Evolutionary conservation across 2,113 vertebrate genomes (phyloP).

Genomic region (Axis porcinus): DNA sequence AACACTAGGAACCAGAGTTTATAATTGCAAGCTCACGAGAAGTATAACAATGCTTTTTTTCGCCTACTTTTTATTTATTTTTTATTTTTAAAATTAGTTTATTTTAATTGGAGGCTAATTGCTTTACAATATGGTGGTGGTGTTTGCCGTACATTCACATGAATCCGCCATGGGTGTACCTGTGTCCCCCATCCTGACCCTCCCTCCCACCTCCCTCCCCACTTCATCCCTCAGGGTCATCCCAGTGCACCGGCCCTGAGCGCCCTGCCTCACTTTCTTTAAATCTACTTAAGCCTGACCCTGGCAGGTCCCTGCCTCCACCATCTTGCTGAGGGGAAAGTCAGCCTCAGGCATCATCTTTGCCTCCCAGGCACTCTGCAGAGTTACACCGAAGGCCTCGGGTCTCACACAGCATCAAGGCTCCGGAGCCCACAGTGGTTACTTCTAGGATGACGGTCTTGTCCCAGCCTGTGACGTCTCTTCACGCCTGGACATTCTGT

Average conservation of each 20-base stretch:
- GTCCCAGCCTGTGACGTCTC: not conserved
- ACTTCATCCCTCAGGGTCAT: not conserved
- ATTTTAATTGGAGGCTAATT: not conserved
- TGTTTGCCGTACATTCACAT: not conserved
- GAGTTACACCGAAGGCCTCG: not conserved
- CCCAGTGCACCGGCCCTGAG: not conserved
- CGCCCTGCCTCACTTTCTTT: not conserved
- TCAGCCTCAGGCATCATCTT: not conserved
- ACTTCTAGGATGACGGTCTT: not conserved
- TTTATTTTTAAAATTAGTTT: not conserved
- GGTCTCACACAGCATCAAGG: not conserved
- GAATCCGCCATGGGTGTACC: not conserved
- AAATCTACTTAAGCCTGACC: not conserved
- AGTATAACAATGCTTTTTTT: not conserved
- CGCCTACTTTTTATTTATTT: not conserved
- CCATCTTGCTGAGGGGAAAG: not conserved
- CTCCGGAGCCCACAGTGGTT: not conserved
- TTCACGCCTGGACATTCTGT: not conserved
- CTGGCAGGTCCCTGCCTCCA: not conserved
- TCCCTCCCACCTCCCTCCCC: not conserved
- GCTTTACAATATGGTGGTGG: not conserved
- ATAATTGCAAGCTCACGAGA: too few relatives aligned
- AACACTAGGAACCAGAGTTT: too few relatives aligned
- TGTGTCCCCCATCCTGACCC: not conserved
- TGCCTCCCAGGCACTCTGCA: not conserved